Percentiles rank a stretch among this genome's conserved stretches.
These are phyloP conservation scores for Chironomus riparius DNA, from an alignment of 2,888 invertebrate species.

Conservation along the genomic window DNA sequence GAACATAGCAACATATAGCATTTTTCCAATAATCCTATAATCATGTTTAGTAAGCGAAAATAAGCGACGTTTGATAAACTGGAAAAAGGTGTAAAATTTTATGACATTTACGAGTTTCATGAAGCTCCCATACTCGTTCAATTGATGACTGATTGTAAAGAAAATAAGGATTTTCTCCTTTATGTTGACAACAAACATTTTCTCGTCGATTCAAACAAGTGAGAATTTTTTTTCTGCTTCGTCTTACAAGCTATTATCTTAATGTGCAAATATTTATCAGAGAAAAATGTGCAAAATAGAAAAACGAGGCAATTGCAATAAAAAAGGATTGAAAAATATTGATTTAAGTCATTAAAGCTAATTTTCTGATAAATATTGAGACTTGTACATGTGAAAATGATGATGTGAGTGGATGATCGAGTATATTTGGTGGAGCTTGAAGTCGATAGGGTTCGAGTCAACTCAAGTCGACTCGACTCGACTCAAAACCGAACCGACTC, in stretches of 20 bases:
- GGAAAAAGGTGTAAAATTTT: not conserved
- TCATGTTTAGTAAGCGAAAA: not conserved
- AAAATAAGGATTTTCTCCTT: not conserved
- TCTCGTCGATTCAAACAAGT: not conserved
- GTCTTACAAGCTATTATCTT: not conserved
- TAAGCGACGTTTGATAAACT: not conserved
- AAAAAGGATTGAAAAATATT: slow-evolving; percentile 7
- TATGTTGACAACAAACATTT: not conserved
- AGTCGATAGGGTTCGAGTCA: too few relatives aligned
- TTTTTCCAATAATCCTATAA: not conserved
- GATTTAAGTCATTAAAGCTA: slow-evolving; percentile 16
- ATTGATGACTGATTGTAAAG: not conserved
- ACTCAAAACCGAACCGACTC: too few relatives aligned
- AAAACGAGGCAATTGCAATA: not conserved
- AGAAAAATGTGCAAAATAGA: not conserved
- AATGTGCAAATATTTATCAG: not conserved
- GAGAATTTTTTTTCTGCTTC: not conserved
- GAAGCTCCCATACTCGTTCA: not conserved
- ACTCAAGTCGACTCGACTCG: too few relatives aligned
- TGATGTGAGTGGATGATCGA: too few relatives aligned
- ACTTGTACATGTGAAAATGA: not conserved
- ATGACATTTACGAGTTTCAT: not conserved
- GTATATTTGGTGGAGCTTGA: too few relatives aligned
- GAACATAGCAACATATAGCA: too few relatives aligned
- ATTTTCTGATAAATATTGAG: slow-evolving; percentile 7